phyloP scores from a whole-genome alignment of 2,888 invertebrate genomes.

The Melieria picta region DNA sequence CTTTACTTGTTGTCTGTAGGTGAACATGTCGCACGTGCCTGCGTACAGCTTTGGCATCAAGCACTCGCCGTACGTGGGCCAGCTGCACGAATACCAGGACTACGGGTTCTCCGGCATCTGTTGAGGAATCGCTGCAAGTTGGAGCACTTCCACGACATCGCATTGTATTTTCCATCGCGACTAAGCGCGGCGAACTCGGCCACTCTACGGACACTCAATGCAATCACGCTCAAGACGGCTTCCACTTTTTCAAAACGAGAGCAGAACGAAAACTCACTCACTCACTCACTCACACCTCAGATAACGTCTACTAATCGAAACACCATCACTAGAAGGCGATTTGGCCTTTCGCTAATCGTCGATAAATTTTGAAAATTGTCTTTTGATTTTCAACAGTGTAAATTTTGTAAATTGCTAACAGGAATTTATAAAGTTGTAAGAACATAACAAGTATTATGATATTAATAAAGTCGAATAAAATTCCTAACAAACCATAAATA shows the following conservation, averaged over 20 bases:
- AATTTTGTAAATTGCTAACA: conserved; percentile 30
- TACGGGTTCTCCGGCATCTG: conserved; percentile 60
- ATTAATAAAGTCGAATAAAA: conserved; percentile 5
- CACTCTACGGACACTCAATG: background rate
- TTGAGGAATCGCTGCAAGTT: conserved; percentile 39
- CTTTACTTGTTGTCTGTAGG: conserved; percentile 65
- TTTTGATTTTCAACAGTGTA: conserved; percentile 11
- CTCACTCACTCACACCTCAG: background rate
- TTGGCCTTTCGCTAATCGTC: too few relatives aligned
- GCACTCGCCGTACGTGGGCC: conserved; percentile 80
- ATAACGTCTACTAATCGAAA: too few relatives aligned
- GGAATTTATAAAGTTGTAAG: background rate
- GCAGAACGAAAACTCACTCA: background rate
- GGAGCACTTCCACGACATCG: too few relatives aligned
- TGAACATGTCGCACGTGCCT: conserved; percentile 72
- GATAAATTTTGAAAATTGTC: too few relatives aligned
- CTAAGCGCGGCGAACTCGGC: too few relatives aligned
- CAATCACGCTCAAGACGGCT: background rate
- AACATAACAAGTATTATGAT: background rate
- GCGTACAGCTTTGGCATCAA: conserved; percentile 86
- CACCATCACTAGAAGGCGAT: too few relatives aligned
- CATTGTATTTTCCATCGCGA: too few relatives aligned
- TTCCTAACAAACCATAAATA: conserved; percentile 7
- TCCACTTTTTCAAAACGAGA: background rate
- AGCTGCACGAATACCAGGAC: conserved; percentile 61